These are phyloP conservation scores for Nixonia krombeini DNA, from an alignment of 1,140 invertebrate species.

Conservation along the genomic window DNA sequence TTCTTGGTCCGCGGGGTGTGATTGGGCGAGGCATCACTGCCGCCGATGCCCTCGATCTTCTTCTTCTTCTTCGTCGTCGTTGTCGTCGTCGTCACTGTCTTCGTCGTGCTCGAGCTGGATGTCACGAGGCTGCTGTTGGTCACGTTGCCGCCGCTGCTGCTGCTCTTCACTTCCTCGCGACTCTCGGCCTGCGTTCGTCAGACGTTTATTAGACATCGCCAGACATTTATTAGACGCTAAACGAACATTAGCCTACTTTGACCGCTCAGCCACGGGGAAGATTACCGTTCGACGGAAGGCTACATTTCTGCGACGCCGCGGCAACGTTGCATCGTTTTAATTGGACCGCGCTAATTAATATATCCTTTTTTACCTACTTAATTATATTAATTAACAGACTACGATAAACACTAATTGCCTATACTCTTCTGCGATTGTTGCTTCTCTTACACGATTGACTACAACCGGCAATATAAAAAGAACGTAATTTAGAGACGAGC, in stretches of 20 bases:
- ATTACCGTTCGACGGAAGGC: no score
- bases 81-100: constrained; percentile 24
- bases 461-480: no score
- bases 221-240: constrained; percentile 9
- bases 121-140: constrained; percentile 46
- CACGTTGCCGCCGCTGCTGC: constrained; percentile 28
- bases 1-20: constrained; percentile 73
- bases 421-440: no score
- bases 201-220: not conserved
- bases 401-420: no score
- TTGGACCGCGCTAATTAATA: no score
- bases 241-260: not conserved
- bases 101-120: constrained; percentile 42
- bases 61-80: constrained; percentile 69
- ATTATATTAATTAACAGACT: no score
- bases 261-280: no score
- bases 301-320: no score
- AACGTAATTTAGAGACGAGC: no score
- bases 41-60: constrained; percentile 63
- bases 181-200: constrained; percentile 58
- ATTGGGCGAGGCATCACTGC: constrained; percentile 67
- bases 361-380: no score
- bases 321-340: no score
- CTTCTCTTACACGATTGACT: no score
- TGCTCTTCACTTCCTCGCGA: constrained; percentile 66